Conservation (phyloP, 2,888 invertebrate genomes). For the Auanema sp. region DNA sequence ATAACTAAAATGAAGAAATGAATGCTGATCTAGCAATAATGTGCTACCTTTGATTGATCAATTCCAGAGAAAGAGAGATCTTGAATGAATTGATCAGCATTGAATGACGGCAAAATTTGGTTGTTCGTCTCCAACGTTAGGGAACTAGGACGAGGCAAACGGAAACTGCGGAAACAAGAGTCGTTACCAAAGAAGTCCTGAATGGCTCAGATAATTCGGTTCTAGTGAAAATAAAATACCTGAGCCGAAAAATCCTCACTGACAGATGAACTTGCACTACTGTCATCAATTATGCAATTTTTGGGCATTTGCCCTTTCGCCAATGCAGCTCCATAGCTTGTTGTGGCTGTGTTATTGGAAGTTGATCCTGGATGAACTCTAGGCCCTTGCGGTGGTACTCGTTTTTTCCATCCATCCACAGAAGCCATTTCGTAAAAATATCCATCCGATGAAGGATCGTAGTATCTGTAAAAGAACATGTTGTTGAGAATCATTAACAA, state of each 20-base stretch:
- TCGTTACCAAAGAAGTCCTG: slow-evolving; percentile 19
- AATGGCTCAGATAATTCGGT: not conserved
- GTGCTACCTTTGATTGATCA: slow-evolving; percentile 18
- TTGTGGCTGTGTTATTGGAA: slow-evolving; percentile 20
- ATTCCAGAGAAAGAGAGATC: slow-evolving; percentile 32
- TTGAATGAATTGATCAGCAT: slow-evolving; percentile 52
- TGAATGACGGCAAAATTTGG: slow-evolving; percentile 30
- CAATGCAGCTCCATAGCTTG: slow-evolving; percentile 40
- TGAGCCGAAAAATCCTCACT: slow-evolving; percentile 20
- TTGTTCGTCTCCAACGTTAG: slow-evolving; percentile 25
- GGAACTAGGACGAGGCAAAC: slow-evolving; percentile 21
- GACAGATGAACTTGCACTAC: slow-evolving; percentile 31
- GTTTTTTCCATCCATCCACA: slow-evolving; percentile 60
- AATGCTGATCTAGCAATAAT: not conserved
- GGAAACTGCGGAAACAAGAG: slow-evolving; percentile 13
- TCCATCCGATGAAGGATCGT: slow-evolving; percentile 60
- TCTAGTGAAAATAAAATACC: not conserved
- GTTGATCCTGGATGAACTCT: slow-evolving; percentile 25
- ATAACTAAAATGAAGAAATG: slow-evolving; percentile 13
- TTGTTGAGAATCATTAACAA: not conserved
- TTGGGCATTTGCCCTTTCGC: slow-evolving; percentile 46
- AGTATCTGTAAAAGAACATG: slow-evolving; percentile 32
- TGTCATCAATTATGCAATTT: slow-evolving; percentile 41
- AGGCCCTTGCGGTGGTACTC: slow-evolving; percentile 33
- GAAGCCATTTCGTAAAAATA: slow-evolving; percentile 63